Evolutionary conservation across 2,113 vertebrate species (phyloP).

Genomic region (Gasterosteus aculeatus): DNA sequence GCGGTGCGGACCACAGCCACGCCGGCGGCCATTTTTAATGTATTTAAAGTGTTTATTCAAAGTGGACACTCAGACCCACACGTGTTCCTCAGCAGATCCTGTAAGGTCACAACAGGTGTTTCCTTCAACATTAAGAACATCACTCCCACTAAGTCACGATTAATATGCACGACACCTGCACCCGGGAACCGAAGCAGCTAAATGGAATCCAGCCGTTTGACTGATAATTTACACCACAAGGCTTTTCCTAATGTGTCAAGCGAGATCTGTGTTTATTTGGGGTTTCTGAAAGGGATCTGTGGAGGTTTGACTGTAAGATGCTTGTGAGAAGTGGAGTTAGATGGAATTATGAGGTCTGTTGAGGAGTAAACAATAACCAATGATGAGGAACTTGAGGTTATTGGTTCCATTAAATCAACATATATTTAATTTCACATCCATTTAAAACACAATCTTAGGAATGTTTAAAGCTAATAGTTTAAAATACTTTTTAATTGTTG

Average conservation of each 20-base stretch:
- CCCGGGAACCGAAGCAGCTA: not conserved
- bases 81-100: not conserved
- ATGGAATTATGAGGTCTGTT: not conserved
- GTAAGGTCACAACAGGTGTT: too few relatives aligned
- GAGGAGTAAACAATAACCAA: not conserved
- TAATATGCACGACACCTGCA: not conserved
- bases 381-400: not conserved
- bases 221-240: not conserved
- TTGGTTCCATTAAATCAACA: not conserved
- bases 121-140: not conserved
- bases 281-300: not conserved
- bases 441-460: not conserved
- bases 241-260: not conserved
- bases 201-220: not conserved
- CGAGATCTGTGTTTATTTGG: not conserved
- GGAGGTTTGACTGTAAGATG: not conserved
- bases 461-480: not conserved
- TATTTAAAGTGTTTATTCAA: not conserved
- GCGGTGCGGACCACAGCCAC: not conserved
- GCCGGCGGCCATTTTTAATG: not conserved
- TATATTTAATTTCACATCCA: not conserved
- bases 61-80: not conserved
- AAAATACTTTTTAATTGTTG: not conserved
- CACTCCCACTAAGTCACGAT: not conserved
- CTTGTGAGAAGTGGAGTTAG: not conserved